These are phyloP conservation scores for Willowsia nigromaculata DNA, from an alignment of 2,888 invertebrate genomes.

Conservation along the genomic window DNA sequence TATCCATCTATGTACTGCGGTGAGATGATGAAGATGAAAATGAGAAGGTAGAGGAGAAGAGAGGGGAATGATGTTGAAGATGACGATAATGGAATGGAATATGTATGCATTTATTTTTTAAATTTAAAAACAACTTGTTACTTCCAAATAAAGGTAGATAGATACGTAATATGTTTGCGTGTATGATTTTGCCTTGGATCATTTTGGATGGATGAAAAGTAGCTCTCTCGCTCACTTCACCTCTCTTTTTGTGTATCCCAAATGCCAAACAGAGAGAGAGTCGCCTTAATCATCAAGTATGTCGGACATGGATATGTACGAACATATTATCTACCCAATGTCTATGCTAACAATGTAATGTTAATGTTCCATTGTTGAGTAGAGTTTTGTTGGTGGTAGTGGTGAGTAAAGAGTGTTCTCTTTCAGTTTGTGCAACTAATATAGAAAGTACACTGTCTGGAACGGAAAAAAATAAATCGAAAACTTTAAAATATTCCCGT, in stretches of 20 bases:
- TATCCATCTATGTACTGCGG: background rate
- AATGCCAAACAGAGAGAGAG: too few relatives aligned
- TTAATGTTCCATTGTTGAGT: background rate
- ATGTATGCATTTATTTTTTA: slow-evolving; percentile 28
- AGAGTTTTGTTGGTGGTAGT: slow-evolving; percentile 35
- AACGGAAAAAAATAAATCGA: slow-evolving; percentile 40
- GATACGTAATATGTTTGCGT: background rate
- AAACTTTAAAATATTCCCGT: background rate
- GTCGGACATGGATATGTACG: background rate
- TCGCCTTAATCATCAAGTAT: background rate
- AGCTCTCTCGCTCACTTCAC: background rate
- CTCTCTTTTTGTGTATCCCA: too few relatives aligned
- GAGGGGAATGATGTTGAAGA: too few relatives aligned
- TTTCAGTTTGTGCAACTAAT: background rate
- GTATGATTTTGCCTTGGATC: background rate
- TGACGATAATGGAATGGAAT: background rate
- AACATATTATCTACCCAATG: background rate
- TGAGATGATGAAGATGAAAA: background rate
- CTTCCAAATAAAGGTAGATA: slow-evolving; percentile 67
- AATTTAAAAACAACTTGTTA: slow-evolving; percentile 55
- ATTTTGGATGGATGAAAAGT: slow-evolving; percentile 6
- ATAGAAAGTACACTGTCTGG: background rate
- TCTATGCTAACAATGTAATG: background rate
- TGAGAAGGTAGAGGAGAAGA: background rate
- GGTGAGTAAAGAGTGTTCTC: background rate